Evolutionary conservation across 2,888 invertebrate genomes (phyloP).

Genomic region (Nephrotoma guestfalica): DNA sequence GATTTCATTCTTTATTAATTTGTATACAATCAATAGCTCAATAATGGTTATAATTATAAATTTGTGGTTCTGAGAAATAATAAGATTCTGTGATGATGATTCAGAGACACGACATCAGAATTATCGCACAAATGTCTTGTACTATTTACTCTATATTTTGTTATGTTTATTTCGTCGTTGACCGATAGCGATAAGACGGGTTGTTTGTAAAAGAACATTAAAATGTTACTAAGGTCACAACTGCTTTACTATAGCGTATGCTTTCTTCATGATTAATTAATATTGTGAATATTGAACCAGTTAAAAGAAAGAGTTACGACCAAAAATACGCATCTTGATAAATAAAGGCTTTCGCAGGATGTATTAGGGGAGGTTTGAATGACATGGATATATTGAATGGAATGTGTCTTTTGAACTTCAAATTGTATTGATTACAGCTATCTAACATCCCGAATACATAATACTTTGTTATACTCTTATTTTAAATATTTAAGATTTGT

Average conservation of each 20-base stretch:
- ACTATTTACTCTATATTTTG: background rate
- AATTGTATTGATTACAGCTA: background rate
- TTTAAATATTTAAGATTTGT: background rate
- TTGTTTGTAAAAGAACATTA: background rate
- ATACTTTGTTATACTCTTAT: background rate
- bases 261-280: background rate
- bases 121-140: background rate
- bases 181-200: background rate
- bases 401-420: too few relatives aligned
- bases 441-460: background rate
- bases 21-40: background rate
- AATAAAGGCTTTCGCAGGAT: too few relatives aligned
- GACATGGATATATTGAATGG: too few relatives aligned
- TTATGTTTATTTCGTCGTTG: background rate
- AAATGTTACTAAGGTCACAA: background rate
- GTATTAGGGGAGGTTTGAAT: too few relatives aligned
- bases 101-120: background rate
- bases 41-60: background rate
- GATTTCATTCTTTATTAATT: background rate
- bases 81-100: background rate
- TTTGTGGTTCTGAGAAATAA: background rate
- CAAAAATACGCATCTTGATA: background rate
- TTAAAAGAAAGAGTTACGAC: background rate
- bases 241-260: background rate
- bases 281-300: background rate